These are phyloP conservation scores for sheep (Ovis aries) DNA, from an alignment of 2,113 vertebrate species.

Conservation along the genomic window DNA sequence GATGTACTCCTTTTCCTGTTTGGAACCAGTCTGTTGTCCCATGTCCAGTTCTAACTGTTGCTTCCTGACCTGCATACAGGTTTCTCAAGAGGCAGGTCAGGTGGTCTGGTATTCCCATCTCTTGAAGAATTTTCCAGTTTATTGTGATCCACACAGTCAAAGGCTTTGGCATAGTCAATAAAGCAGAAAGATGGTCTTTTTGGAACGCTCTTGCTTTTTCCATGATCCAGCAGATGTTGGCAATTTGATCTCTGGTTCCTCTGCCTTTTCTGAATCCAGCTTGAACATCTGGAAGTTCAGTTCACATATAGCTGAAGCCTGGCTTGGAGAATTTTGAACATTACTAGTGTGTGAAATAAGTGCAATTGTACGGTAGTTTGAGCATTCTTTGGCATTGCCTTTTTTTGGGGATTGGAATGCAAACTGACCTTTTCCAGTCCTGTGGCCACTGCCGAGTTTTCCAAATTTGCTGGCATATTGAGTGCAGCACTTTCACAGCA, in stretches of 20 bases:
- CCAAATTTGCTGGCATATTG: too few species aligned
- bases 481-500: too few species aligned
- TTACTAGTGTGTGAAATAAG: fast-evolving
- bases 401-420: too few species aligned
- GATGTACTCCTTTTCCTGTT: too few species aligned
- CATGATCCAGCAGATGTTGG: neutral
- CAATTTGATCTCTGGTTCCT: neutral
- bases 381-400: too few species aligned
- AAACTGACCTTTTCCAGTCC: too few species aligned
- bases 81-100: neutral
- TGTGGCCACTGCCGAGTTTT: too few species aligned
- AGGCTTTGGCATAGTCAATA: neutral
- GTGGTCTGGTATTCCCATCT: neutral
- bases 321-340: too few species aligned
- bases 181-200: neutral
- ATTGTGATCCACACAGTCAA: neutral
- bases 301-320: neutral
- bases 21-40: too few species aligned
- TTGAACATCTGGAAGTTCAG: neutral
- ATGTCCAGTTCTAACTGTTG: too few species aligned
- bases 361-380: too few species aligned
- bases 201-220: neutral
- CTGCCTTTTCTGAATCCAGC: neutral
- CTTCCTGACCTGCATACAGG: too few species aligned
- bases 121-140: neutral